Evolutionary conservation across 1,140 invertebrate species (phyloP).

Genomic region (Diuraphis noxia): DNA sequence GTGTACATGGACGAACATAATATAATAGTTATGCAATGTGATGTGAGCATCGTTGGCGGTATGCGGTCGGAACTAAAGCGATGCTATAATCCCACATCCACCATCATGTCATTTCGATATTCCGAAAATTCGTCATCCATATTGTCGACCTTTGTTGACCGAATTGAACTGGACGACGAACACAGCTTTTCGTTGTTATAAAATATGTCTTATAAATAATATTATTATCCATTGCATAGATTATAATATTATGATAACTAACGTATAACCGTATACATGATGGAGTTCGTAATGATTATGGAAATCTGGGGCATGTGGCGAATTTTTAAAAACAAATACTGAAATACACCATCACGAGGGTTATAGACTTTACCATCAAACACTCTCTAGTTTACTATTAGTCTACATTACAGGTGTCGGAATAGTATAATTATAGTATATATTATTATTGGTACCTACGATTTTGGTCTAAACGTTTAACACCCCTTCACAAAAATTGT

Average conservation of each 20-base stretch:
- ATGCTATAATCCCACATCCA: not conserved
- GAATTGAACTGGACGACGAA: not conserved
- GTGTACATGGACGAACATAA: too few species aligned
- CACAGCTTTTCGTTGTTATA: not conserved
- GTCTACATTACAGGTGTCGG: not conserved
- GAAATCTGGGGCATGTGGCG: not conserved
- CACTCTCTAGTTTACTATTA: not conserved
- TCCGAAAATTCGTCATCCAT: not conserved
- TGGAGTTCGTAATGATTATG: too few species aligned
- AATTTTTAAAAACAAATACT: not conserved
- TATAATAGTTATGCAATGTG: too few species aligned
- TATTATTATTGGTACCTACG: not conserved
- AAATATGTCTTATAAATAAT: not conserved
- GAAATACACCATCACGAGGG: too few species aligned
- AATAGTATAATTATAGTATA: too few species aligned
- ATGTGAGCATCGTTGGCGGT: not conserved
- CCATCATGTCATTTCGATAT: not conserved
- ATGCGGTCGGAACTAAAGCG: not conserved
- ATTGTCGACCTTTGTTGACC: not conserved
- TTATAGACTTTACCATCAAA: not conserved
- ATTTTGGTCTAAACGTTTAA: not conserved
- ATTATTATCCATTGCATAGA: not conserved
- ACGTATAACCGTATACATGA: too few species aligned
- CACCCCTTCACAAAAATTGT: not conserved
- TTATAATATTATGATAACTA: not conserved